These are phyloP conservation scores for Abrostola tripartita DNA, from an alignment of 2,888 invertebrate species.

Conservation along the genomic window DNA sequence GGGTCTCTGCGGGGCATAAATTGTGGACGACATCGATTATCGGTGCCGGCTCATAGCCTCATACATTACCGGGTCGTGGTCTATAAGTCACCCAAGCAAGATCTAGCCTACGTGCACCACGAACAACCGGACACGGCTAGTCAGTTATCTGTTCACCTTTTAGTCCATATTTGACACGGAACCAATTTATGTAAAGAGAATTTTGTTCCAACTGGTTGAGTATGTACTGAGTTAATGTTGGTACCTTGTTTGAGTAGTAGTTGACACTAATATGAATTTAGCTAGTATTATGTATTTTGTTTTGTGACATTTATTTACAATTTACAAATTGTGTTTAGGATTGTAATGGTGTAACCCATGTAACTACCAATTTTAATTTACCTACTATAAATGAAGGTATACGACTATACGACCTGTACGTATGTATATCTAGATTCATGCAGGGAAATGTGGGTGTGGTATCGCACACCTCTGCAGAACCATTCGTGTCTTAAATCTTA, in stretches of 20 bases:
- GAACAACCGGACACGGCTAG: conserved; percentile 35
- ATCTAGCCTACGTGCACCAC: conserved; percentile 55
- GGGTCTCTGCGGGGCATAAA: conserved; percentile 52
- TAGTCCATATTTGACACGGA: conserved; percentile 47
- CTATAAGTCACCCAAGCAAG: conserved; percentile 58
- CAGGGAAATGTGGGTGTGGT: no score
- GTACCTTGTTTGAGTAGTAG: conserved; percentile 24
- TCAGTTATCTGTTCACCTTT: conserved; percentile 31
- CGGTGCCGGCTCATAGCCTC: conserved; percentile 54
- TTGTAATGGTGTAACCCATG: neutral
- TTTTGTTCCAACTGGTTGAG: conserved; percentile 27
- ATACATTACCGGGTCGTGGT: conserved; percentile 63
- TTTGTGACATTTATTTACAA: neutral
- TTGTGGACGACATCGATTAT: conserved; percentile 63
- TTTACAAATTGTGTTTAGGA: neutral
- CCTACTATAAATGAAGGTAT: no score
- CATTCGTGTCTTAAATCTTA: no score
- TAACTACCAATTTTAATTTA: no score
- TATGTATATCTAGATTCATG: no score
- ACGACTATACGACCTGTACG: no score
- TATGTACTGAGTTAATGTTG: conserved; percentile 19
- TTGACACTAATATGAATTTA: conserved; percentile 1
- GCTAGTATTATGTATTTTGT: neutral
- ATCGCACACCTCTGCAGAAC: no score
- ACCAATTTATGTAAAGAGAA: conserved; percentile 50